Evolutionary conservation across 2,888 invertebrate genomes (phyloP), one percentile per base, ranked within the genome.

Genomic region (Gisinianus flammeolus): DNA sequence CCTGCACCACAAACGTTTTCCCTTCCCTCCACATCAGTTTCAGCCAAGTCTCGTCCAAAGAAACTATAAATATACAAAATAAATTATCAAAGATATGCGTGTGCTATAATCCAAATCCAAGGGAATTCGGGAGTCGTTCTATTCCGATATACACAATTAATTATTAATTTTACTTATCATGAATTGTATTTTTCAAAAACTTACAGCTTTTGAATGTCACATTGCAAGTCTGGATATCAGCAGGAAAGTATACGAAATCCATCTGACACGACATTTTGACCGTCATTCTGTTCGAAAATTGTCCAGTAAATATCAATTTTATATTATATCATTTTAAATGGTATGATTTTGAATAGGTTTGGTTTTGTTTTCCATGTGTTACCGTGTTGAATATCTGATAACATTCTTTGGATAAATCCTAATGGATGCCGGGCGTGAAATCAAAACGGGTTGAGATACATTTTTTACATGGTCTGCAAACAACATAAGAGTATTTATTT

Each of bases 241-340:
- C 78, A 3, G 81, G 81, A 52, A 74, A 81, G 31, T 62, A 81
- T 6, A 44, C 52, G 56, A 81, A 81, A 44, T 79, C 62, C 79
- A 81, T 79, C n/a, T 24, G 62, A 28, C 81, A 81, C 4, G 73
- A 52, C 66, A 81, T 72, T n/a, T 64, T 68, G 0, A 79, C 52
- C 0, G 76, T 81, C 68, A 79, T n/a, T 16, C 80, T 80, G 35
- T 28, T 62, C 16, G 6, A 10, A 16, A 44, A 16, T 10, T 10
- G 16, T 44, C 6, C 6, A 10, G 44, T 16, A 10, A 6, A 44
- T 44, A 10, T 10, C 44, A 44, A 44, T 44, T 44, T 44, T 44
- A 44, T 44, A 44, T 44, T 10, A 6, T 16, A 44, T 10, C 6
- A 44, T 22, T 6, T 52, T 26, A 69, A 33, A 4, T 69, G 10